Evolutionary conservation across 2,797 vertebrate species (phyloP).

Genomic region (Dipus sagitta): DNA sequence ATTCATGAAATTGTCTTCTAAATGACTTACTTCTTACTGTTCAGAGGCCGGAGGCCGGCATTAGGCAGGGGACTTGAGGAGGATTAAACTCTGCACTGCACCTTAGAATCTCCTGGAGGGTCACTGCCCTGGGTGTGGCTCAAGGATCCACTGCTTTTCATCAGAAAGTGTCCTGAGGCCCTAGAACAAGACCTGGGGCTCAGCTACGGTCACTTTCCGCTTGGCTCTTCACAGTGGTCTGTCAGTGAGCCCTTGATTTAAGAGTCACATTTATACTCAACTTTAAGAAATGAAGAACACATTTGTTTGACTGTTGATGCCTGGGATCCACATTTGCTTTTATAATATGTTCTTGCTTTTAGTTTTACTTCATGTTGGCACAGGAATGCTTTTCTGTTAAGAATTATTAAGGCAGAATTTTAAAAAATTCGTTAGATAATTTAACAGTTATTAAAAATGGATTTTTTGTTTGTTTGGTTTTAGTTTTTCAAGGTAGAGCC

Average conservation of each 20-base stretch:
- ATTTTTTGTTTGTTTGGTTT: not conserved
- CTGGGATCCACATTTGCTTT: not conserved
- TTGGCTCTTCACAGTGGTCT: not conserved
- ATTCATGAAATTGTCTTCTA: not conserved
- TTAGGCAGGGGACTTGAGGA: not conserved
- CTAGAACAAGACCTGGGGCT: not conserved
- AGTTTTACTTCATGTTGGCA: not conserved
- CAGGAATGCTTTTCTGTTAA: constrained; percentile 3
- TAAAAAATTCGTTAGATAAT: constrained; percentile 1
- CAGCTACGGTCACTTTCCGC: not conserved
- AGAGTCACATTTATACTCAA: no score
- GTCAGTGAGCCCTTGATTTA: not conserved
- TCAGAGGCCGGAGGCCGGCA: not conserved
- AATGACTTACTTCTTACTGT: not conserved
- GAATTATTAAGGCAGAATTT: not conserved
- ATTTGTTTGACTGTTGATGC: not conserved
- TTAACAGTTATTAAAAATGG: constrained; percentile 19
- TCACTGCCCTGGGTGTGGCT: not conserved
- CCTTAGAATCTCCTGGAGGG: not conserved
- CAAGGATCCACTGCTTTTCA: not conserved
- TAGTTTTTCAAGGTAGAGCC: no score
- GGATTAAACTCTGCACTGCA: not conserved
- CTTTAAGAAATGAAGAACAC: constrained; percentile 33
- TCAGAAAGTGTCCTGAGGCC: not conserved
- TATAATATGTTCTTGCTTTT: not conserved